phyloP scores from a whole-genome alignment of 2,797 vertebrate species.

The Dallia pectoralis region DNA sequence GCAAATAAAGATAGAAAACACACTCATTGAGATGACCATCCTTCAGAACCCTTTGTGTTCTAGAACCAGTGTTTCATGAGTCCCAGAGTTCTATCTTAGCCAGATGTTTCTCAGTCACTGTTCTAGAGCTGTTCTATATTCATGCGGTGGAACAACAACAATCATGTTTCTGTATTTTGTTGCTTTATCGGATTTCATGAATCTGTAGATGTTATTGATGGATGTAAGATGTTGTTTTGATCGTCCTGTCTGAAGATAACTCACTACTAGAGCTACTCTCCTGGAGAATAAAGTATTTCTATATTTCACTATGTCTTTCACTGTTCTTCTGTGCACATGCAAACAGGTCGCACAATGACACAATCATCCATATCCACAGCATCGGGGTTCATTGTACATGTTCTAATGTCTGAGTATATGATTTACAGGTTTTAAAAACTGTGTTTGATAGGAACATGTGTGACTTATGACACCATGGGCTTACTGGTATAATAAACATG shows the following conservation, averaged over 20 bases:
- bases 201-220: constrained; percentile 66
- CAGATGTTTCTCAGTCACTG: constrained; percentile 33
- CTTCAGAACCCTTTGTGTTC: constrained; percentile 52
- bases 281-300: constrained; percentile 78
- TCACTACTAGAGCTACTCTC: constrained; percentile 53
- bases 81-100: not conserved
- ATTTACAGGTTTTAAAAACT: no score
- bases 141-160: constrained; percentile 62
- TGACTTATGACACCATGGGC: no score
- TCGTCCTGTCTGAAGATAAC: constrained; percentile 66
- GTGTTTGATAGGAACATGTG: no score
- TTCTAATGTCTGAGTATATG: no score
- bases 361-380: not conserved
- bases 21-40: constrained; percentile 17
- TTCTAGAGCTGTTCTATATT: constrained; percentile 54
- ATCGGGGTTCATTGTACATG: no score
- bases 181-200: constrained; percentile 65
- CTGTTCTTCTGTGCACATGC: not conserved
- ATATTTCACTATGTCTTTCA: constrained; percentile 59
- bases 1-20: not conserved
- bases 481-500: no score
- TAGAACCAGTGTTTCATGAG: constrained; percentile 46
- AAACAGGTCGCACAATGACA: not conserved
- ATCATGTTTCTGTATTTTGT: constrained; percentile 61
- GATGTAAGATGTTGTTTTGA: constrained; percentile 66